These are phyloP conservation scores for Hydrozoanthus tunicans DNA, from an alignment of 64 coral and sea anemone species.

Conservation along the genomic window DNA sequence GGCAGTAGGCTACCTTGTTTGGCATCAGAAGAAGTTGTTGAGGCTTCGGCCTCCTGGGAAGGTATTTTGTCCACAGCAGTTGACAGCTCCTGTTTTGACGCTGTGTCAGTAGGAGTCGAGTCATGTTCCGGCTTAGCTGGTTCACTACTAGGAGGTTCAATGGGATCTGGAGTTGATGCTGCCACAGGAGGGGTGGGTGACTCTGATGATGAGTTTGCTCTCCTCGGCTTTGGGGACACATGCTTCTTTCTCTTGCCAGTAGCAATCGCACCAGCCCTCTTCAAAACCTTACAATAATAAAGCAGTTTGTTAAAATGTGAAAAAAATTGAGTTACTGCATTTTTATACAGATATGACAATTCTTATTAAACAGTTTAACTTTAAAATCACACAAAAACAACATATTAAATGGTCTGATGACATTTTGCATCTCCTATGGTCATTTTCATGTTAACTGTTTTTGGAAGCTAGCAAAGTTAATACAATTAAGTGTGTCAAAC, in stretches of 20 bases:
- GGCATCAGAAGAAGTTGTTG: not conserved
- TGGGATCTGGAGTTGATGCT: slow-evolving; percentile 11
- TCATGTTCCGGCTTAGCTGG: not conserved
- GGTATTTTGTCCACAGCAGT: not conserved
- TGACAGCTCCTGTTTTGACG: not conserved
- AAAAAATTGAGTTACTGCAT: not conserved
- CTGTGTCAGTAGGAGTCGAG: not conserved
- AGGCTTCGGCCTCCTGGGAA: not conserved
- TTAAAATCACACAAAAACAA: no score
- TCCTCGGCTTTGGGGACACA: slow-evolving; percentile 72
- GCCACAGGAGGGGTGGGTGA: slow-evolving; percentile 25
- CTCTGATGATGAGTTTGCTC: slow-evolving; percentile 62
- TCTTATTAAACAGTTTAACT: no score
- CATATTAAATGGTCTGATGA: no score
- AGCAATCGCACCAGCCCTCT: slow-evolving; percentile 90
- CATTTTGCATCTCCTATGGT: no score
- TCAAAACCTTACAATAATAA: slow-evolving; percentile 76
- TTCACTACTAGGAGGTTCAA: slow-evolving; percentile 12
- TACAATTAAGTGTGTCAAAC: no score
- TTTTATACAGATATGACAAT: no score
- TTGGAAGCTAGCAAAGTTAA: no score
- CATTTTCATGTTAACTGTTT: no score
- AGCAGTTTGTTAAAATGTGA: not conserved
- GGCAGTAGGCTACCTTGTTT: not conserved
- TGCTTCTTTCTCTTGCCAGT: slow-evolving; percentile 90